Evolutionary conservation across 2,113 vertebrate species (phyloP).

Genomic region (Zeus faber): DNA sequence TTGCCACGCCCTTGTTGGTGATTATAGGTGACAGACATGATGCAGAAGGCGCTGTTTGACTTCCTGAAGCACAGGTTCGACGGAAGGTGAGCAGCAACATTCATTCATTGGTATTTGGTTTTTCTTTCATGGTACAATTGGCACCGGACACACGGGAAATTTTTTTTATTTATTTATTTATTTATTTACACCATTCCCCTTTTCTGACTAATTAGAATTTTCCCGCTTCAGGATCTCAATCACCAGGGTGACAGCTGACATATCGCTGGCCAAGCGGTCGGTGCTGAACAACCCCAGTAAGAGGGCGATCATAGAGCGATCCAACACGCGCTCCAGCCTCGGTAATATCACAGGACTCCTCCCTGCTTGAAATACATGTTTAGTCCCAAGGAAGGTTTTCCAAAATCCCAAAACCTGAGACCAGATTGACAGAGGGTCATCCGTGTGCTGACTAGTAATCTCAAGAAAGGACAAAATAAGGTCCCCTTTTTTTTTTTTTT

Average conservation of each 20-base stretch:
- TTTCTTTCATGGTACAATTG: background rate
- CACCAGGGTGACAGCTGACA: slow-evolving; percentile 97
- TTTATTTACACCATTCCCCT: too few relatives aligned
- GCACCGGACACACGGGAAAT: background rate
- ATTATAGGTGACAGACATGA: slow-evolving; percentile 97
- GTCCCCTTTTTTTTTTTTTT: too few relatives aligned
- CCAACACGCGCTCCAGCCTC: slow-evolving; percentile 93
- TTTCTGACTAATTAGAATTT: slow-evolving; percentile 30
- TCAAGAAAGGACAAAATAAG: too few relatives aligned
- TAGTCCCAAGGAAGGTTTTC: too few relatives aligned
- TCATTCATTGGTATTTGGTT: background rate
- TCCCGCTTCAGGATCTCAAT: slow-evolving; percentile 89
- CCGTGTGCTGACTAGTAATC: too few relatives aligned
- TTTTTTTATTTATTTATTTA: background rate
- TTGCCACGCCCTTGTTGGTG: slow-evolving; percentile 15
- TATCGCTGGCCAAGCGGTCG: slow-evolving; percentile 97
- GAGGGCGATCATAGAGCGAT: slow-evolving; percentile 95
- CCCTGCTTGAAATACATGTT: too few relatives aligned
- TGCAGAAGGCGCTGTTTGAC: slow-evolving; percentile 99
- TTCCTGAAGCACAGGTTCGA: slow-evolving; percentile 99
- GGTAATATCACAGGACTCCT: slow-evolving; percentile 77
- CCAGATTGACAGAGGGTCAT: too few relatives aligned
- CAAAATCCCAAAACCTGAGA: too few relatives aligned
- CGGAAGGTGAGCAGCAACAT: slow-evolving; percentile 88
- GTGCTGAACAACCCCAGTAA: slow-evolving; percentile 98